Conservation (phyloP, 1,140 invertebrate species). For the Apis dorsata region DNA sequence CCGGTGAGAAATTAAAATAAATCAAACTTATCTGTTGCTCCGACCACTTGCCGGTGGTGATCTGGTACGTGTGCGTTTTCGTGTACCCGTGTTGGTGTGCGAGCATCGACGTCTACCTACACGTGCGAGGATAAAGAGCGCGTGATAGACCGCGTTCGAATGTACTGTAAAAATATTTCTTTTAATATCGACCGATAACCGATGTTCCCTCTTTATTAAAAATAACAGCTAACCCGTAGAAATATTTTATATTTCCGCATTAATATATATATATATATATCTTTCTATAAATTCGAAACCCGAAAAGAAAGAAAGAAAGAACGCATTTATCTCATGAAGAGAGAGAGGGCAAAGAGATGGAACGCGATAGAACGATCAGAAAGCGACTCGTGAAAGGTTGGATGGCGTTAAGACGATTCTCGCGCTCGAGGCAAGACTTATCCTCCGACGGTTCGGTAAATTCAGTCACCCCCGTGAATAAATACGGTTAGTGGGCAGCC, state of each 20-base stretch:
- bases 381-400: conserved; percentile 49
- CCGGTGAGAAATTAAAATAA: conserved; percentile 76
- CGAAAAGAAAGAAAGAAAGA: background rate
- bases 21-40: conserved; percentile 77
- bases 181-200: conserved; percentile 56
- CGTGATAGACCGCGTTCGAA: conserved; percentile 47
- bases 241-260: background rate
- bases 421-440: conserved; percentile 65
- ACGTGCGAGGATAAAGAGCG: conserved; percentile 52
- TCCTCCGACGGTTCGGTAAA: conserved; percentile 70
- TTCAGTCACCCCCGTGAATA: conserved; percentile 78
- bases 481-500: conserved; percentile 79
- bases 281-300: no score
- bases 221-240: conserved; percentile 45
- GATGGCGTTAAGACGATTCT: conserved; percentile 47
- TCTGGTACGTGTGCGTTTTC: conserved; percentile 55
- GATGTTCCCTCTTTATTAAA: conserved; percentile 58
- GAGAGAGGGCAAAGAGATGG: background rate
- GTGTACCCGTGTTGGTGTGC: background rate
- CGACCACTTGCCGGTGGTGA: conserved; percentile 67
- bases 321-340: background rate
- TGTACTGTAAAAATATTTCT: conserved; percentile 60
- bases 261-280: no score
- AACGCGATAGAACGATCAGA: conserved; percentile 40
- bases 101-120: background rate